Base-by-base conservation (phyloP, 2,888 invertebrate species). In the Ommatoiulus sabulosus region DNA sequence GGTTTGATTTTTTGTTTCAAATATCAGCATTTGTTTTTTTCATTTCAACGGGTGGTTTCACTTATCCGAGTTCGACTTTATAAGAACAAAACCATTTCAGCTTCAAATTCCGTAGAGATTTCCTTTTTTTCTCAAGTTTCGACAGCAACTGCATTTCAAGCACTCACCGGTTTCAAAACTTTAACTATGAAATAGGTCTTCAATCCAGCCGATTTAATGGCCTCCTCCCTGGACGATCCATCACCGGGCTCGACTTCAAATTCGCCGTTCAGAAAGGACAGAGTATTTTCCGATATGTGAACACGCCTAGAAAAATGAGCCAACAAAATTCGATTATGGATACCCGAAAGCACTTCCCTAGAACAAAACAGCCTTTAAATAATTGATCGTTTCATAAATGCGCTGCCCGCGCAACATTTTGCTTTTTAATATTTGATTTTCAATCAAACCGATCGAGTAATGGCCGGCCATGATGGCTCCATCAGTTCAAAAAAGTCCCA, bases 171-270 rank as follows among this genome's bases (percentile, higher is more conserved):
- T 93, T 96, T 97, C 87, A 97, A 93, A 89, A 97, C 96, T 92
- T 95, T 95, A 72, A 95, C 96, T 91, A 98, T 98, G 93, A 98
- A 97, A 93, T 95, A 98, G 4, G 98, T 98, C 93, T 96, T 96
- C 91, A 98, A 94, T 89, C 97, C 97, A 6, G 97, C 97, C 92
- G 96, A 96, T 87, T 97, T 94, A 89, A 98, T 93, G 91, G 96
- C 95, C 93, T 98, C 98, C 92, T 98, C 98, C n/a, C 98, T 94
- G 90, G 96, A 96, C 92, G 97, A 97, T 0, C 98, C 98, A 92
- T 95, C 95, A 0, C 96, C 98, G 3, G 97, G 96, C 92, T 98
- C 98, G 90, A 98, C 97, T 93, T 98, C 97, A 92, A 98, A 98
- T 93, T 97, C 97, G 63, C 96, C 96, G 92, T 95, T 96, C 90